These are phyloP conservation scores for Chrysaora quinquecirrha DNA, from an alignment of 30 jellyfish, hydroid and myxozoan species.

Conservation along the genomic window DNA sequence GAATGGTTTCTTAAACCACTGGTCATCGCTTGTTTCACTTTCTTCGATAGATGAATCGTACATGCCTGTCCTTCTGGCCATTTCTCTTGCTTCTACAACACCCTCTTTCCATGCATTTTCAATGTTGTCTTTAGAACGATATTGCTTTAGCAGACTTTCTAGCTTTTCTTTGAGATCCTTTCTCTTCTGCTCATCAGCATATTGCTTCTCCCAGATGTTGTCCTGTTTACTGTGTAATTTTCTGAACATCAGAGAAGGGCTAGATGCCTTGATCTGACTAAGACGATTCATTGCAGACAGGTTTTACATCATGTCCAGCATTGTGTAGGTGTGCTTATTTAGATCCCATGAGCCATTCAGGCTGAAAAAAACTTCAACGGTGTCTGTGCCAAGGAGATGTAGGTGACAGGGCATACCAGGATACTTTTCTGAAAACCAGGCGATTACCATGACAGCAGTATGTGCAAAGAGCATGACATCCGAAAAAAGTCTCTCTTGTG, in stretches of 20 bases:
- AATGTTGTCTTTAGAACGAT: constrained; percentile 9
- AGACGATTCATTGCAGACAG: neutral
- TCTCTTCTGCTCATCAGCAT: neutral
- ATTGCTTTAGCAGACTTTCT: constrained; percentile 7
- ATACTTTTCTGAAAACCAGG: constrained; percentile 28
- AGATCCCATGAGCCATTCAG: constrained; percentile 23
- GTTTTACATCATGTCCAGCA: neutral
- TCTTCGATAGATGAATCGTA: constrained; percentile 6
- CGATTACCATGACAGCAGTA: constrained; percentile 43
- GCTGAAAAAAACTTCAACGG: constrained; percentile 46
- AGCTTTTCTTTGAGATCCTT: constrained; percentile 7
- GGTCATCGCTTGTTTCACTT: constrained; percentile 16
- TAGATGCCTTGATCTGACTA: neutral
- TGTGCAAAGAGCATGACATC: constrained; percentile 46
- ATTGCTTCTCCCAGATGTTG: constrained; percentile 10
- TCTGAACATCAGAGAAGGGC: neutral
- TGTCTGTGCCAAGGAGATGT: constrained; percentile 45
- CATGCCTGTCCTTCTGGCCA: constrained; percentile 29
- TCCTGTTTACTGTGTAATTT: neutral
- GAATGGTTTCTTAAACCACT: constrained; percentile 27
- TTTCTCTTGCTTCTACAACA: constrained; percentile 27
- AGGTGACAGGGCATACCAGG: constrained; percentile 26
- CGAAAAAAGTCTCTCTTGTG: constrained; percentile 25
- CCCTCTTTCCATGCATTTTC: constrained; percentile 47
- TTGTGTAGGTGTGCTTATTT: neutral